Conservation (phyloP, 2,888 invertebrate species). For the Parochlus steinenii region DNA sequence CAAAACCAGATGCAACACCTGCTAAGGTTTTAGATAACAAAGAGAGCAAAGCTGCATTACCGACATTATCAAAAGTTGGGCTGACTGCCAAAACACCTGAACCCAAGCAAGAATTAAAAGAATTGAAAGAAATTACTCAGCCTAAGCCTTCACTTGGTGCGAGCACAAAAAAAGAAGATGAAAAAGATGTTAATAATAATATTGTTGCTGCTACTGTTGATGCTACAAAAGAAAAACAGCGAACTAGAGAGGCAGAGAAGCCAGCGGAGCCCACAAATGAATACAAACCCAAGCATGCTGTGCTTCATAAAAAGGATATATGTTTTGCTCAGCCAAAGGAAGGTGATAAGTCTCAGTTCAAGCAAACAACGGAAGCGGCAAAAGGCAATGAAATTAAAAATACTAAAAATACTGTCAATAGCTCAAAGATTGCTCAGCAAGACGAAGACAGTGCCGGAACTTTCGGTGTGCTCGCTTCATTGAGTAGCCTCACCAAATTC, state of each 20-base stretch:
- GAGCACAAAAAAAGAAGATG: too few relatives aligned
- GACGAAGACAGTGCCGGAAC: too few relatives aligned
- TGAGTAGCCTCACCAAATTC: conserved; percentile 31
- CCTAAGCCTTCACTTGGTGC: too few relatives aligned
- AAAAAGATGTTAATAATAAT: too few relatives aligned
- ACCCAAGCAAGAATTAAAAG: conserved; percentile 16
- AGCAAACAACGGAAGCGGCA: background rate
- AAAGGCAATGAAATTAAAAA: conserved; percentile 5
- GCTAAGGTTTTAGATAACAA: conserved; percentile 15
- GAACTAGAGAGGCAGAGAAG: conserved; percentile 15
- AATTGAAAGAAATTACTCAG: conserved; percentile 15
- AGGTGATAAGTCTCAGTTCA: background rate
- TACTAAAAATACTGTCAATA: too few relatives aligned
- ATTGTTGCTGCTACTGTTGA: too few relatives aligned
- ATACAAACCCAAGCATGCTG: background rate
- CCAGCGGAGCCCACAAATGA: conserved; percentile 8
- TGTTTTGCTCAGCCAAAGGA: background rate
- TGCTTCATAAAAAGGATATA: background rate
- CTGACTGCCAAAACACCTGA: conserved; percentile 29
- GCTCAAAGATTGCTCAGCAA: too few relatives aligned
- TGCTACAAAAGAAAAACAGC: background rate
- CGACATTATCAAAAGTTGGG: conserved; percentile 26
- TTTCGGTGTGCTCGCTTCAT: too few relatives aligned
- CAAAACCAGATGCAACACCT: conserved; percentile 13
- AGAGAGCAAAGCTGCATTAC: conserved; percentile 8